These are phyloP conservation scores for Portunus trituberculatus DNA, from an alignment of 1,140 invertebrate species.

Conservation along the genomic window DNA sequence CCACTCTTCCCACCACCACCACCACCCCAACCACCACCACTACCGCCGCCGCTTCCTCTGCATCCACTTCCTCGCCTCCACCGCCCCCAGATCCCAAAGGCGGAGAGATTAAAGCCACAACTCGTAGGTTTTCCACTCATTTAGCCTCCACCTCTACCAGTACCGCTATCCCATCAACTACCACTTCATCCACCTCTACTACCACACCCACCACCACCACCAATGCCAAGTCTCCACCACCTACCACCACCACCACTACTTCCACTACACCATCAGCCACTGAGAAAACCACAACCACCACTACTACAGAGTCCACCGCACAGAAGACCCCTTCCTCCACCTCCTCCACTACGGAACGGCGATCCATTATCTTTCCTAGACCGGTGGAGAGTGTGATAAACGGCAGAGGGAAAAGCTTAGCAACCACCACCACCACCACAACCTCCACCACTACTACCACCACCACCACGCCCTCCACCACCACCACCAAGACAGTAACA, in stretches of 20 bases:
- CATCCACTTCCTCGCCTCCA: neutral
- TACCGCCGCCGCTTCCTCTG: neutral
- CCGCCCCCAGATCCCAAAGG: neutral
- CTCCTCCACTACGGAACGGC: slow-evolving; percentile 44
- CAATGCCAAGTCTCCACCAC: neutral
- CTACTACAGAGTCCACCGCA: neutral
- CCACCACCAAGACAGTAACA: slow-evolving; percentile 34
- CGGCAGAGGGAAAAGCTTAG: neutral
- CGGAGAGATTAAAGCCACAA: neutral
- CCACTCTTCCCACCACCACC: neutral
- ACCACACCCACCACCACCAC: slow-evolving; percentile 44
- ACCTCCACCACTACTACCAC: slow-evolving; percentile 22
- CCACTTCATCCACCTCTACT: neutral
- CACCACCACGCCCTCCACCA: neutral
- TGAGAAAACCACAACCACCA: neutral
- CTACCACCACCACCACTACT: neutral
- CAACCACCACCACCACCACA: neutral
- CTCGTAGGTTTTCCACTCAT: neutral
- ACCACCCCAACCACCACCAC: neutral
- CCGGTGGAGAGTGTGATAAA: slow-evolving; percentile 40
- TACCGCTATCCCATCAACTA: neutral
- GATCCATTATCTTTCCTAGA: slow-evolving; percentile 45
- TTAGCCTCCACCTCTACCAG: neutral
- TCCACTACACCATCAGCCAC: neutral
- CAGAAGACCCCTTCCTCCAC: neutral